Evolutionary conservation across 2,113 vertebrate species (phyloP).

Genomic region (Rafetus swinhoei): DNA sequence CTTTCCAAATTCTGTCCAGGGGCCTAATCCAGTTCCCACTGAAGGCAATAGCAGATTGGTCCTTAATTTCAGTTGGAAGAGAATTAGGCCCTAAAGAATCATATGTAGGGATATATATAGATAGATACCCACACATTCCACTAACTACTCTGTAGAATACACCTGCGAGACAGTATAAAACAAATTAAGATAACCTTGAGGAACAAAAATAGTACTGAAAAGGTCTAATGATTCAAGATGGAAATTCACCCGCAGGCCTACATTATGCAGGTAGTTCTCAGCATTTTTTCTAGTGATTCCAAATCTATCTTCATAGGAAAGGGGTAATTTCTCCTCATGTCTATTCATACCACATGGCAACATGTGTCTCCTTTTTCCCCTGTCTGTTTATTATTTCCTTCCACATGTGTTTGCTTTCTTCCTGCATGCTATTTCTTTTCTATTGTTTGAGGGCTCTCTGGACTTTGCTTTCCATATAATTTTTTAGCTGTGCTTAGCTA

Average conservation of each 20-base stretch:
- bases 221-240: neutral
- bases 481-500: neutral
- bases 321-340: neutral
- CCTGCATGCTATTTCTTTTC: neutral
- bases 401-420: neutral
- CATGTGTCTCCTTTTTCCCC: slow-evolving; percentile 10
- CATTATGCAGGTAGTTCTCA: neutral
- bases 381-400: neutral
- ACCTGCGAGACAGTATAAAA: neutral
- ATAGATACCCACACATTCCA: neutral
- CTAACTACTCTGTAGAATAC: neutral
- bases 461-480: neutral
- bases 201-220: rapidly evolving
- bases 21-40: neutral
- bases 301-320: neutral
- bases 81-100: neutral
- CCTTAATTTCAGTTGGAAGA: neutral
- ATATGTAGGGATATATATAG: neutral
- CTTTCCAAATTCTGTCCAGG: neutral
- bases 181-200: neutral
- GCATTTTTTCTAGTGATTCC: slow-evolving; percentile 15
- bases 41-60: neutral
- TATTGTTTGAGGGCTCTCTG: neutral
- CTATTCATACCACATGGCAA: neutral
- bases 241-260: neutral